These are phyloP conservation scores for Fundulus diaphanus DNA, from an alignment of 2,797 vertebrate species.

Conservation along the genomic window DNA sequence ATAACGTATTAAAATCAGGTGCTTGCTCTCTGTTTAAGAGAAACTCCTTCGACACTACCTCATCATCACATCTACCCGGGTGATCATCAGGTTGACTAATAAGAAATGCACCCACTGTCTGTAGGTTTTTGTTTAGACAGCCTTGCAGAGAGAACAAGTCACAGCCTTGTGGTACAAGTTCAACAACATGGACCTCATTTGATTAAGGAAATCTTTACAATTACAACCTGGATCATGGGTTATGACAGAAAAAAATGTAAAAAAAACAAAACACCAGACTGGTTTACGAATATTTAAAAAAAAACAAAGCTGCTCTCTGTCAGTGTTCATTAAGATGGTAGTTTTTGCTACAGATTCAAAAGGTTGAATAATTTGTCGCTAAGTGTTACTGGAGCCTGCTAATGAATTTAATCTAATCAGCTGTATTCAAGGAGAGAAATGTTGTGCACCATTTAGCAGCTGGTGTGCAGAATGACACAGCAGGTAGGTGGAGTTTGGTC, in stretches of 20 bases:
- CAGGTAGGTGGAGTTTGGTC: background rate
- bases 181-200: background rate
- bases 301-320: too few species aligned
- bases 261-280: background rate
- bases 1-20: background rate
- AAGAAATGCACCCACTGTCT: constrained; percentile 1
- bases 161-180: background rate
- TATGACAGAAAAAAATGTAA: background rate
- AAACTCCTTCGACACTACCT: background rate
- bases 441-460: background rate
- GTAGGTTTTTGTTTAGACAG: background rate
- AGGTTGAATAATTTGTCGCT: background rate
- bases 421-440: background rate
- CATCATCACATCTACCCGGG: background rate
- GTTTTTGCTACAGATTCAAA: background rate
- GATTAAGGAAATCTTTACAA: background rate
- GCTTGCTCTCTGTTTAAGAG: background rate
- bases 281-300: background rate
- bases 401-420: background rate
- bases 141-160: background rate
- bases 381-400: background rate
- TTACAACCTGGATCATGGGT: background rate
- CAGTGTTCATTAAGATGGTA: background rate
- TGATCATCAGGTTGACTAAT: background rate
- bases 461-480: background rate